phyloP scores from a whole-genome alignment of 2,797 vertebrate genomes.

The Danio aesculapii region DNA sequence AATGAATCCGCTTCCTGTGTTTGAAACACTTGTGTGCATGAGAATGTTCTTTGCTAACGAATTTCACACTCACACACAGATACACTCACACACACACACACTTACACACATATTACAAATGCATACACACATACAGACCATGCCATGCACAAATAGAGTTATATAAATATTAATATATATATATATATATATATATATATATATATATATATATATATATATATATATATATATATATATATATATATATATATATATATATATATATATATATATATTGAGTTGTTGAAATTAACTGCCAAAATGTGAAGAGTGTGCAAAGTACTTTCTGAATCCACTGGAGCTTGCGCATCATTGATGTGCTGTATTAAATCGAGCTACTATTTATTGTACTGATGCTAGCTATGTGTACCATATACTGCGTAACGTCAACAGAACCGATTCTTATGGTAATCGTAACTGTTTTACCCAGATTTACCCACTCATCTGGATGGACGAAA shows the following conservation, averaged over 20 bases:
- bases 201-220: conserved; percentile 49
- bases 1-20: conserved; percentile 99
- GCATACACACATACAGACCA: conserved; percentile 48
- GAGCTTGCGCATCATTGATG: conserved; percentile 90
- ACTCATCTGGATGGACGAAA: conserved; percentile 76
- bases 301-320: conserved; percentile 93
- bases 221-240: conserved; percentile 49
- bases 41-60: conserved; percentile 99
- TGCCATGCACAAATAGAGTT: conserved; percentile 23
- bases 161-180: conserved; percentile 30
- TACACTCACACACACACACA: conserved; percentile 58
- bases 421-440: conserved; percentile 86
- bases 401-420: conserved; percentile 88
- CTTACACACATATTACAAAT: conserved; percentile 12
- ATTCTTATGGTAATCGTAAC: conserved; percentile 82
- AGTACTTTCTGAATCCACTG: conserved; percentile 85
- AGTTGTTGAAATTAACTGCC: conserved; percentile 90
- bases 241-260: conserved; percentile 25
- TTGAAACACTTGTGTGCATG: conserved; percentile 99
- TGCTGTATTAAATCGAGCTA: conserved; percentile 85
- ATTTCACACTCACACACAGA: conserved; percentile 82
- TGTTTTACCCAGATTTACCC: conserved; percentile 77
- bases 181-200: conserved; percentile 50
- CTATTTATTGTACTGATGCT: conserved; percentile 94
- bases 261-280: conserved; percentile 56